Conservation (phyloP, 2,797 vertebrate species). For the Oreortyx pictus region DNA sequence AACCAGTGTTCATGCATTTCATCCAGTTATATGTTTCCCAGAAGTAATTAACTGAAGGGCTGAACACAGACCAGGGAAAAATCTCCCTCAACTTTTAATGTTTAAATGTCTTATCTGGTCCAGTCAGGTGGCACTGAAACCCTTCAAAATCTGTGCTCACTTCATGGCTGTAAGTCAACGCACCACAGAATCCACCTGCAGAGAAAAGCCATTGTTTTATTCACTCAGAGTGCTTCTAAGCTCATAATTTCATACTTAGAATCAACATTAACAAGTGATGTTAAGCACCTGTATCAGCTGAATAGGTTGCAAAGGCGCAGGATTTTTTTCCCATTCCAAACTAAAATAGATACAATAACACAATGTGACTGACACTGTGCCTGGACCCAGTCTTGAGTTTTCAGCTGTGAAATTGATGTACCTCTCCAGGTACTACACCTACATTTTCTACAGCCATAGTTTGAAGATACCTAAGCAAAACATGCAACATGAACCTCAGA, state of each 20-base stretch:
- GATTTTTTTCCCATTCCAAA: neutral
- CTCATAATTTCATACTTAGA: neutral
- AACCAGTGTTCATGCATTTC: neutral
- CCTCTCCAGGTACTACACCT: neutral
- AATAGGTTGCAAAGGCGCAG: neutral
- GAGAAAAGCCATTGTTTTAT: neutral
- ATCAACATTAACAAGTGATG: neutral
- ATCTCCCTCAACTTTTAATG: neutral
- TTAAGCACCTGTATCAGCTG: neutral
- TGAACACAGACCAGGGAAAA: neutral
- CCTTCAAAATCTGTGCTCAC: neutral
- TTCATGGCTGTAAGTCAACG: neutral
- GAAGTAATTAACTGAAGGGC: conserved; percentile 11
- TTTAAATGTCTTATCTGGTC: neutral
- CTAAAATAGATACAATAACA: neutral
- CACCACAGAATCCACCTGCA: neutral
- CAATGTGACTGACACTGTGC: neutral
- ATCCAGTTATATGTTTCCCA: neutral
- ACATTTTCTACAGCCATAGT: neutral
- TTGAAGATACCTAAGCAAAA: neutral
- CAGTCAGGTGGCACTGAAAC: neutral
- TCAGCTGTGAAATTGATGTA: neutral
- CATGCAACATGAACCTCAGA: neutral
- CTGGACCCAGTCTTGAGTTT: neutral
- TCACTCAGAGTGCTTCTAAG: neutral